These are phyloP conservation scores for Nephila pilipes DNA, from an alignment of 1,140 invertebrate genomes.

Conservation along the genomic window DNA sequence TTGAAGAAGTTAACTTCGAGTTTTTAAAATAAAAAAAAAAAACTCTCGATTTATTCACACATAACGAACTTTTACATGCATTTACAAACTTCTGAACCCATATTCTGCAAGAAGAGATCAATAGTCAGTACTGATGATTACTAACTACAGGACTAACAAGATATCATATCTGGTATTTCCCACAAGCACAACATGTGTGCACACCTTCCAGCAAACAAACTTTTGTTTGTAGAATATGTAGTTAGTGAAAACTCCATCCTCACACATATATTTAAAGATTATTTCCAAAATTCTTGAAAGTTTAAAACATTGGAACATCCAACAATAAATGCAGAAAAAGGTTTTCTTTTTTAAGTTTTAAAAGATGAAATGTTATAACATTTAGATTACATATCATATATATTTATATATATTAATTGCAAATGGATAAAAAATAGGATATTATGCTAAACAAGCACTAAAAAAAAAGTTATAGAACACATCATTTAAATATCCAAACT, in stretches of 20 bases:
- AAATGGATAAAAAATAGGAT: background rate
- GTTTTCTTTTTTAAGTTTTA: background rate
- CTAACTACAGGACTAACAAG: background rate
- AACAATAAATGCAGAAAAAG: conserved; percentile 10
- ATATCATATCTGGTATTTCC: background rate
- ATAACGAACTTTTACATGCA: background rate
- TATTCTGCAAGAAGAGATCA: too few relatives aligned
- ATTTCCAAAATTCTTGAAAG: conserved; percentile 7
- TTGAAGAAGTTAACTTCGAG: background rate
- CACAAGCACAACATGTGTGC: too few relatives aligned
- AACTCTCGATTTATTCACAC: background rate
- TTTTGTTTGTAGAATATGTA: background rate
- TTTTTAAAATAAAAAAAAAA: background rate
- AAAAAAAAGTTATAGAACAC: background rate
- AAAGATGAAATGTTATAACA: background rate
- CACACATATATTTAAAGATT: conserved; percentile 4
- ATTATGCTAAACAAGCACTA: background rate
- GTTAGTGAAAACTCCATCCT: background rate
- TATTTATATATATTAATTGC: background rate
- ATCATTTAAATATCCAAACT: background rate
- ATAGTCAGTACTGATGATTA: background rate
- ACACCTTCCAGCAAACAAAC: too few relatives aligned
- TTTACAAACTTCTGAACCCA: background rate
- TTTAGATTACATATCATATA: background rate
- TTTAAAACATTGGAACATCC: conserved; percentile 1